These are phyloP conservation scores for Aelia acuminata DNA, from an alignment of 2,888 invertebrate genomes.

Conservation along the genomic window DNA sequence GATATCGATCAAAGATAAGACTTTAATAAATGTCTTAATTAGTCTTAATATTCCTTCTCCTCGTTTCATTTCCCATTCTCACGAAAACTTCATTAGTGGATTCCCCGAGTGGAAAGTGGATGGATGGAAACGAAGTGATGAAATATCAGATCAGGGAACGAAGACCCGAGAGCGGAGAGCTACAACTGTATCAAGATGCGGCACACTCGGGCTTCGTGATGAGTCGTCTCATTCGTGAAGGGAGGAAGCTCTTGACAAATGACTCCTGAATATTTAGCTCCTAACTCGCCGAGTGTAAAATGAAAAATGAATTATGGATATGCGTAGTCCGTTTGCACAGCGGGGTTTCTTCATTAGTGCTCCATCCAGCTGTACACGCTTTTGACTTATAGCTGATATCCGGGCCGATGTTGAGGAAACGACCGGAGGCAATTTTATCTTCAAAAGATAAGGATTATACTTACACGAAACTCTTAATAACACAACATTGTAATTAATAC, in stretches of 20 bases:
- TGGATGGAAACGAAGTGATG: slow-evolving; percentile 10
- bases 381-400: slow-evolving; percentile 55
- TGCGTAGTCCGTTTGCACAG: slow-evolving; percentile 55
- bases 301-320: slow-evolving; percentile 57
- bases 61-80: slow-evolving; percentile 41
- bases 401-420: slow-evolving; percentile 14
- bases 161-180: not conserved
- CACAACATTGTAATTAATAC: not conserved
- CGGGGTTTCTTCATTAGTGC: slow-evolving; percentile 43
- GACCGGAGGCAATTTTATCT: not conserved
- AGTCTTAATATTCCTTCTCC: not conserved
- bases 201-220: not conserved
- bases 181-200: slow-evolving; percentile 32
- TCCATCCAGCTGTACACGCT: slow-evolving; percentile 41
- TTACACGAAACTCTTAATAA: not conserved
- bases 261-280: not conserved
- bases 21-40: not conserved
- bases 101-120: not conserved
- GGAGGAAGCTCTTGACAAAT: slow-evolving; percentile 44
- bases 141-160: not conserved
- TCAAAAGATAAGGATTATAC: not conserved
- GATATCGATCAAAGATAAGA: not conserved
- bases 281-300: slow-evolving; percentile 8
- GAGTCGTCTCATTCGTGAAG: not conserved
- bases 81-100: slow-evolving; percentile 51